A percentile compares a stretch with the other conserved stretches of the same genome.
These are phyloP conservation scores for Drosophila sulfurigaster DNA, from an alignment of 1,140 invertebrate genomes.

Conservation along the genomic window DNA sequence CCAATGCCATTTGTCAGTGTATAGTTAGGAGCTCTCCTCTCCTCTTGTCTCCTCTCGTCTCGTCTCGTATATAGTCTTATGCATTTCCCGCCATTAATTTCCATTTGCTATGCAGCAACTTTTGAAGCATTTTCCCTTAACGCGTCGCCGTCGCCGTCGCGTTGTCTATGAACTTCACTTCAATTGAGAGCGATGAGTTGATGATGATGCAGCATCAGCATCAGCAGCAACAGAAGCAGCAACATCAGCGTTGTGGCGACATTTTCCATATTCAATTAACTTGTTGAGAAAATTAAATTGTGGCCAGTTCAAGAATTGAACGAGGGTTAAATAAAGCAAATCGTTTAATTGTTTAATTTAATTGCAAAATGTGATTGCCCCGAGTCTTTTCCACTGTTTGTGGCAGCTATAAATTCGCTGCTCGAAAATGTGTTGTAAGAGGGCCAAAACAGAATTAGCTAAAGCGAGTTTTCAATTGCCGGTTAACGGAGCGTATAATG, in stretches of 20 bases:
- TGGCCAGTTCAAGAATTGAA: slow-evolving; percentile 37
- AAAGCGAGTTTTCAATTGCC: slow-evolving; percentile 24
- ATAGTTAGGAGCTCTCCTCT: too few relatives aligned
- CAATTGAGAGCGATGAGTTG: slow-evolving; percentile 14
- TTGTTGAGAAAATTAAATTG: slow-evolving; percentile 34
- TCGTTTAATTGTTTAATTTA: slow-evolving; percentile 49
- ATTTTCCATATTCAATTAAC: slow-evolving; percentile 38
- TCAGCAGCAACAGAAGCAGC: not conserved
- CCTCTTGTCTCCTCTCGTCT: too few relatives aligned
- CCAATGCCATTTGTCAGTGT: slow-evolving; percentile 1
- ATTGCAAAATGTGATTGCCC: slow-evolving; percentile 10
- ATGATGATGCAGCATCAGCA: not conserved
- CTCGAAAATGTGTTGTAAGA: not conserved
- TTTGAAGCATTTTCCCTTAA: slow-evolving; percentile 8
- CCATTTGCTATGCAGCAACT: slow-evolving; percentile 4
- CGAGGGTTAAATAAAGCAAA: slow-evolving; percentile 45
- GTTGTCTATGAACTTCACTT: not conserved
- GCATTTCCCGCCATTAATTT: slow-evolving; percentile 23
- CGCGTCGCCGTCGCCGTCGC: not conserved
- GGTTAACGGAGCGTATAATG: slow-evolving; percentile 25
- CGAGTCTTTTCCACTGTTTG: not conserved
- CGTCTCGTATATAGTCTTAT: not conserved
- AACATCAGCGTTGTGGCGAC: slow-evolving; percentile 3
- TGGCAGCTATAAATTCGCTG: not conserved
- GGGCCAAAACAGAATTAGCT: slow-evolving; percentile 16